Evolutionary conservation across 2,113 vertebrate species (phyloP).

Genomic region (Sceloporus tristichus): DNA sequence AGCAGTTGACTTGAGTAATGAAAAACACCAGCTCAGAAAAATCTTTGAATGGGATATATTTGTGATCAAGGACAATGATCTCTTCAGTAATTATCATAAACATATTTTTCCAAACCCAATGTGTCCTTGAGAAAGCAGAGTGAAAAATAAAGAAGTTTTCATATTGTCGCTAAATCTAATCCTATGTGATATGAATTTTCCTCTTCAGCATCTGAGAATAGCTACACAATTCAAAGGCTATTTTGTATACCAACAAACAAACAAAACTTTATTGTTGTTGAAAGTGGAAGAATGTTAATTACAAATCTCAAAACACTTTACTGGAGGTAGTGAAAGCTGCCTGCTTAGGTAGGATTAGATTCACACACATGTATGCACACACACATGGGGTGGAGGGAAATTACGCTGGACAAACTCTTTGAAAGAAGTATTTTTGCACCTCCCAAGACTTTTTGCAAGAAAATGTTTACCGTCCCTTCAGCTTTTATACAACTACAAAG

Average conservation of each 20-base stretch:
- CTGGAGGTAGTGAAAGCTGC: not conserved
- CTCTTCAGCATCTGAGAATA: rapidly evolving
- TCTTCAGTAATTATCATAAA: slow-evolving; percentile 29
- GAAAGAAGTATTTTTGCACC: too few species aligned
- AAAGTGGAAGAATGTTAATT: slow-evolving; percentile 22
- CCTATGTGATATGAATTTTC: slow-evolving; percentile 37
- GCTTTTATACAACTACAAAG: too few species aligned
- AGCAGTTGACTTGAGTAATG: not conserved
- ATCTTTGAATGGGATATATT: not conserved
- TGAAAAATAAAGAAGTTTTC: slow-evolving; percentile 25
- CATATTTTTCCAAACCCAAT: not conserved
- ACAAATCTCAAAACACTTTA: slow-evolving; percentile 19
- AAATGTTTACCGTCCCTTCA: too few species aligned
- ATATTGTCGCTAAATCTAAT: slow-evolving; percentile 4
- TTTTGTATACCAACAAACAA: slow-evolving; percentile 12
- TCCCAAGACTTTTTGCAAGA: too few species aligned
- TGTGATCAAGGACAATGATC: slow-evolving; percentile 11
- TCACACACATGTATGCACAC: not conserved
- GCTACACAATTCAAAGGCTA: slow-evolving; percentile 30
- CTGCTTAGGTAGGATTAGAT: not conserved
- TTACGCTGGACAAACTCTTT: too few species aligned
- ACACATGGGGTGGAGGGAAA: too few species aligned
- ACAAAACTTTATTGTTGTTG: slow-evolving; percentile 27
- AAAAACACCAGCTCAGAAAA: not conserved
- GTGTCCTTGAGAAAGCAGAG: slow-evolving; percentile 14